phyloP scores from a whole-genome alignment of 37 sponge, comb jelly and placozoan species.

The Cliona cf. orientalis region DNA sequence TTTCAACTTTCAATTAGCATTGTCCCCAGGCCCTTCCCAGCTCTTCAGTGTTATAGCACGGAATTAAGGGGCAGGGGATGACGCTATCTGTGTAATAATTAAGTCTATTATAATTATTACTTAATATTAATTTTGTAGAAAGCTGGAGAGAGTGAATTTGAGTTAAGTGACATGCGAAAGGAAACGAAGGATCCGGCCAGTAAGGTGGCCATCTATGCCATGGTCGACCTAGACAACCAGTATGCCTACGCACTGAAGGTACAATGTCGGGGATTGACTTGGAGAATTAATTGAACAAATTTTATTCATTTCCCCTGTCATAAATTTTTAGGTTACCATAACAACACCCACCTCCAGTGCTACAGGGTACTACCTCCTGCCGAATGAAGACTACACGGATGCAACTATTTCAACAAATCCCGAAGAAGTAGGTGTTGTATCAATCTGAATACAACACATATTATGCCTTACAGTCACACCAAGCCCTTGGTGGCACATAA shows the following conservation, averaged over 20 bases:
- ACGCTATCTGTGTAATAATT: too few species aligned
- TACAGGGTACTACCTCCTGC: conserved; percentile 40
- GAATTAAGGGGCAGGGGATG: too few species aligned
- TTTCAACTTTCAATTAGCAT: neutral
- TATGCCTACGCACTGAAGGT: conserved; percentile 64
- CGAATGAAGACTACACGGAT: conserved; percentile 18
- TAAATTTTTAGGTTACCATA: conserved; percentile 53
- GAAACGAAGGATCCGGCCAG: conserved; percentile 28
- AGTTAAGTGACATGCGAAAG: conserved; percentile 33
- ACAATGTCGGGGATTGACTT: too few species aligned
- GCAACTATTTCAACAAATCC: conserved; percentile 42
- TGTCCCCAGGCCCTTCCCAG: too few species aligned
- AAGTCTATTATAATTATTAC: neutral
- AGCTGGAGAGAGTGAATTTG: conserved; percentile 33
- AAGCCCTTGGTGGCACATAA: too few species aligned
- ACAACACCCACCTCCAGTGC: conserved; percentile 62
- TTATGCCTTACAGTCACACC: too few species aligned
- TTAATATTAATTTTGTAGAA: conserved; percentile 19
- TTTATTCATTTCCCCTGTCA: neutral
- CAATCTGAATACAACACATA: neutral
- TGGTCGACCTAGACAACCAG: conserved; percentile 52
- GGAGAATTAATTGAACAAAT: neutral
- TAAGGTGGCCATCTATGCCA: conserved; percentile 18
- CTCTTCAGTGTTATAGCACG: too few species aligned
- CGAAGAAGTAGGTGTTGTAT: conserved; percentile 18